Evolutionary conservation across 2,113 vertebrate species (phyloP), one percentile per base, ranked within the genome.

Genomic region (Cranoglanis bouderius): DNA sequence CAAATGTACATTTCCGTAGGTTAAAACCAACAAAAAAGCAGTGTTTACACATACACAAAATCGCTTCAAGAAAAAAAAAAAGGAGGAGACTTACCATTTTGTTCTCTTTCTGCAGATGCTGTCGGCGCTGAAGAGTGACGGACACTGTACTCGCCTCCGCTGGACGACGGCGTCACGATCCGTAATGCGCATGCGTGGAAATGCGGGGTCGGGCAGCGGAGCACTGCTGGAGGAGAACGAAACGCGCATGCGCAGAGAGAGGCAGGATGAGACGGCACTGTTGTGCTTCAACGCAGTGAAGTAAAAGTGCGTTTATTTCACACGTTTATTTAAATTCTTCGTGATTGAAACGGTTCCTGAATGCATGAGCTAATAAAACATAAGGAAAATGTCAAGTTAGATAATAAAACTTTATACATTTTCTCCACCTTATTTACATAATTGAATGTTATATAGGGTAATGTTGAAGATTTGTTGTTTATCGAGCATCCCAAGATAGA

Each of bases 21-120:
- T 26, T 51, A 29, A 81, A 26, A 26, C 16, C 16, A 43, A 49
- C 4, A 16, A 61, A 85, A 21, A 46, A 19, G 59, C 2, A 40
- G 29, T 53, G 13, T 40, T 59, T 24, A 55, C 3, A 24, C 0
- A 26, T 53, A 51, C 26, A 21, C 2, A 72, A 61, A 29, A 10
- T 19, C 35, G 9, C 19, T 14, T 26, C 4, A 70, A 53, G 0
- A 46, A 86, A 29, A 10, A 32, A 70, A 72, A 3, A 12, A 51
- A 46, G 24, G 9, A 29, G 51, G 7, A 82, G 32, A 61, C 88
- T 88, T 57, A 89, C 91, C 91, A 92, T 92, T 88, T 86, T 92
- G 91, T 43, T 19, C 21, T 59, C 38, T 84, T 80, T 65, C 51
- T 80, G 77, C 72, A 86, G 90, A 70, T 90, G 89, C 85, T 83